Conservation (phyloP, 2,888 invertebrate species). For the Protodeltote pygarga region DNA sequence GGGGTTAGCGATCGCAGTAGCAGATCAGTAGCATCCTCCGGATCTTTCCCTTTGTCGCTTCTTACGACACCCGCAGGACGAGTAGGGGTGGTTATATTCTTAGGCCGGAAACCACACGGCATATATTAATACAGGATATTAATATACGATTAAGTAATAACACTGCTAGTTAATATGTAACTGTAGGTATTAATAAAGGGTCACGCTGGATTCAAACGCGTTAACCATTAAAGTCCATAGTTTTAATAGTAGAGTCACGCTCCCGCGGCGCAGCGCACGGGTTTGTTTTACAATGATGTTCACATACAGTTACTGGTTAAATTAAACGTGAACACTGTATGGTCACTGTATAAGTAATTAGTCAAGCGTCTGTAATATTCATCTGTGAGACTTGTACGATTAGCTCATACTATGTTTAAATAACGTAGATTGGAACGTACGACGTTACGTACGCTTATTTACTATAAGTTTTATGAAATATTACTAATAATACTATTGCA, state of each 20-base stretch:
- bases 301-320: slow-evolving; percentile 62
- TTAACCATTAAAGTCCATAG: slow-evolving; percentile 56
- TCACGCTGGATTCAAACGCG: slow-evolving; percentile 48
- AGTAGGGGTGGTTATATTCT: too few relatives aligned
- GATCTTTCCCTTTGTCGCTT: too few relatives aligned
- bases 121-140: too few relatives aligned
- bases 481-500: too few relatives aligned
- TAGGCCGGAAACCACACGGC: too few relatives aligned
- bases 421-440: slow-evolving; percentile 10
- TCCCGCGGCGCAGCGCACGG: slow-evolving; percentile 60
- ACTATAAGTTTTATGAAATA: too few relatives aligned
- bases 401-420: slow-evolving; percentile 31
- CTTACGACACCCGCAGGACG: too few relatives aligned
- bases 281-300: slow-evolving; percentile 74
- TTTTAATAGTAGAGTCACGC: slow-evolving; percentile 77
- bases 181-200: slow-evolving; percentile 28
- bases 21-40: too few relatives aligned
- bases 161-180: too few relatives aligned
- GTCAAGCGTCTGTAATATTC: slow-evolving; percentile 39
- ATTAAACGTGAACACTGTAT: slow-evolving; percentile 60
- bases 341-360: slow-evolving; percentile 67
- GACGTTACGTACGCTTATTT: slow-evolving; percentile 27
- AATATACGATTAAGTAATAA: too few relatives aligned
- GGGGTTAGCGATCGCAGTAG: too few relatives aligned
- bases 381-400: slow-evolving; percentile 39